Base-by-base conservation (phyloP, 1,140 invertebrate genomes). In the Papilio glaucus region DNA sequence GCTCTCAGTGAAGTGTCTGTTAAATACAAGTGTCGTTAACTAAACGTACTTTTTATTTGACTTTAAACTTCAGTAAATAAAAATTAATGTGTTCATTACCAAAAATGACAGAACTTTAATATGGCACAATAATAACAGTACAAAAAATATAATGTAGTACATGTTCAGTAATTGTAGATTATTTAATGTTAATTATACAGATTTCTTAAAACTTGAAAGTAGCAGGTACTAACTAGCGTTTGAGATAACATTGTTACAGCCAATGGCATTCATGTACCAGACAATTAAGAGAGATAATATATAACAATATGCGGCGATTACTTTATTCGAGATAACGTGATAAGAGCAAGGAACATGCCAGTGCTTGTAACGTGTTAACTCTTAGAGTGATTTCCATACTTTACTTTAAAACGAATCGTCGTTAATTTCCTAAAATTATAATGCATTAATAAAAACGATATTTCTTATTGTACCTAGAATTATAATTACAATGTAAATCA, bases 261-360 rank as follows among this genome's bases (percentile, higher is more conserved):
- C 67, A 69, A 69, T 69, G 33, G 42, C 41, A 49, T 45, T 29
- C 45, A 53, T 49, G 41, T 69, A n/a, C 13, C n/a, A 53, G 45
- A 37, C 67, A 49, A 69, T 69, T 69, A 69, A 69, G 67, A 45
- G 65, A 69, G 67, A 69, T 69, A 69, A 69, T 69, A 42, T 53
- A 53, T 29, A 53, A 69, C 67, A 69, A 53, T 69, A 69, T 69
- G 15, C 26, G 45, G 26, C 33, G 67, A 69, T 69, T 69, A 69
- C 67, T 53, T 69, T 68, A 49, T 29, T 69, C 67, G 4, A 69
- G 67, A 69, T 69, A 69, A 69, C 67, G 29, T 53, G 67, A 69
- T 69, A 69, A 69, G 29, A 69, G 41, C 42, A 69, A 49, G 42
- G 15, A 69, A 69, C 26, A 33, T 69, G 45, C 45, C 67, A 37